phyloP scores from a whole-genome alignment of 2,888 invertebrate genomes.

The Hipparchia semele region DNA sequence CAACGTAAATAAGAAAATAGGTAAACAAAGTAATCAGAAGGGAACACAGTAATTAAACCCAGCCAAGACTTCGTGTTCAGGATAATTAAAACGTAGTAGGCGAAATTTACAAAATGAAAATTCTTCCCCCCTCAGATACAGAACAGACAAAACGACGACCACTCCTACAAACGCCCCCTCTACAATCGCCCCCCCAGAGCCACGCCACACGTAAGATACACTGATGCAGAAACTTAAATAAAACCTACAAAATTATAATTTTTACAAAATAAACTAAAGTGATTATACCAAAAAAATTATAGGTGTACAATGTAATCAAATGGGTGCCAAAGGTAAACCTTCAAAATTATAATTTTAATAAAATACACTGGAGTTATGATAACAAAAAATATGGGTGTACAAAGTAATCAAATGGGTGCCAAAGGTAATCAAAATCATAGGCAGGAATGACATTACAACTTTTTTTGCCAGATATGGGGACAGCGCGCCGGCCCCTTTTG shows the following conservation, averaged over 20 bases:
- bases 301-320: no score
- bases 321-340: no score
- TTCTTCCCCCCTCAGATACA: not conserved
- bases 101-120: not conserved
- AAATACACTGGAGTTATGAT: no score
- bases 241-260: not conserved
- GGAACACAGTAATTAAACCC: no score
- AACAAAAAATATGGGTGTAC: not conserved
- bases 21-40: not conserved
- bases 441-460: not conserved
- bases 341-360: not conserved
- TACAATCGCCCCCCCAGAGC: not conserved
- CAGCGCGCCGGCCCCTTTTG: slow-evolving; percentile 11
- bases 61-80: not conserved
- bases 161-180: not conserved
- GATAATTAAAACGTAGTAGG: not conserved
- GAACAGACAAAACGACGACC: not conserved
- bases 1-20: not conserved
- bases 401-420: not conserved
- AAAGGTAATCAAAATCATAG: not conserved
- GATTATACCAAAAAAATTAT: no score
- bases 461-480: slow-evolving; percentile 17
- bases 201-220: not conserved
- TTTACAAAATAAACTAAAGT: not conserved
- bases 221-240: not conserved